These are phyloP conservation scores for Aythya fuligula DNA, from an alignment of 2,797 vertebrate genomes.

Conservation along the genomic window DNA sequence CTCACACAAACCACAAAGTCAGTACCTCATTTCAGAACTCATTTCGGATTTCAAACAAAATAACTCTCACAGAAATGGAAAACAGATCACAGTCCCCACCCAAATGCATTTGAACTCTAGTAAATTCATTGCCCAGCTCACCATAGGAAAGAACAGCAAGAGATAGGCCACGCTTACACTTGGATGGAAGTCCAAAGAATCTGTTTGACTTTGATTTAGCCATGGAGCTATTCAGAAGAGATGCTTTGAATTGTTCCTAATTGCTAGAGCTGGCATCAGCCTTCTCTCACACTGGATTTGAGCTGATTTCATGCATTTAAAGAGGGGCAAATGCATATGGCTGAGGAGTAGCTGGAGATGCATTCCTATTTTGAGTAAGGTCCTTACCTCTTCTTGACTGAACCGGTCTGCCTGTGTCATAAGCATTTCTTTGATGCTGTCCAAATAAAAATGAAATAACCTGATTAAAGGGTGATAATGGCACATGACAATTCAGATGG, in stretches of 20 bases:
- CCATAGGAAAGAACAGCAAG: neutral
- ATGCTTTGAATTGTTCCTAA: constrained; percentile 43
- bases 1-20: neutral
- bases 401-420: constrained; percentile 89
- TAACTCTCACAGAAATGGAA: constrained; percentile 13
- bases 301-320: constrained; percentile 42
- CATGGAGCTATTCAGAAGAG: constrained; percentile 17
- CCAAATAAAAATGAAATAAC: constrained; percentile 44
- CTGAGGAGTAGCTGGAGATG: neutral
- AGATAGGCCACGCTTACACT: neutral
- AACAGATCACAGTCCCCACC: constrained; percentile 21
- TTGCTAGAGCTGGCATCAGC: constrained; percentile 26
- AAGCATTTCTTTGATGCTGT: constrained; percentile 88
- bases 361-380: neutral
- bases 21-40: constrained; percentile 16
- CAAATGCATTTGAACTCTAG: neutral
- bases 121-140: constrained; percentile 4
- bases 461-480: constrained; percentile 61
- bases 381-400: constrained; percentile 87
- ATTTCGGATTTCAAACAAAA: constrained; percentile 33
- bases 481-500: constrained; percentile 65
- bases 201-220: constrained; percentile 34
- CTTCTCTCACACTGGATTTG: constrained; percentile 14
- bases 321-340: neutral
- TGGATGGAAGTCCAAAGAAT: constrained; percentile 23